These are phyloP conservation scores for Halcyon leucocephala DNA, from an alignment of 2,797 vertebrate genomes.

Conservation along the genomic window DNA sequence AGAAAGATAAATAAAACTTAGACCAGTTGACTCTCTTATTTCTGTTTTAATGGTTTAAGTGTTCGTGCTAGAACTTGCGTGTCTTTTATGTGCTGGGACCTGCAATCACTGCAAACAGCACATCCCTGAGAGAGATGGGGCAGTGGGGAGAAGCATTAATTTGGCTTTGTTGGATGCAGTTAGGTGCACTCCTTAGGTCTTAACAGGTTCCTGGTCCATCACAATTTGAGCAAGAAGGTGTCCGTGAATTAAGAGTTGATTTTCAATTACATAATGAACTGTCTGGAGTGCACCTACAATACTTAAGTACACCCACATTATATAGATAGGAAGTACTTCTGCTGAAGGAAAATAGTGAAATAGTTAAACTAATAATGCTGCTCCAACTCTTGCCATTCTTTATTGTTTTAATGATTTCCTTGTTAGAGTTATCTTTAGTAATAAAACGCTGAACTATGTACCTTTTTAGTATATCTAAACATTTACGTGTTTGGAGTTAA, in stretches of 20 bases:
- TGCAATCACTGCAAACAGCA: conserved; percentile 22
- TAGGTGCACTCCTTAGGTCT: not conserved
- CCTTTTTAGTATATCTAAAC: not conserved
- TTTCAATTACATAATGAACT: not conserved
- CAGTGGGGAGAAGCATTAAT: not conserved
- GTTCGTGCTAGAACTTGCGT: conserved; percentile 24
- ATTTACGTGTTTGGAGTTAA: not conserved
- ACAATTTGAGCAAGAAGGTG: not conserved
- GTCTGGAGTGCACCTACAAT: not conserved
- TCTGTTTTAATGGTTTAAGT: not conserved
- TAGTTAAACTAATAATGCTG: not conserved
- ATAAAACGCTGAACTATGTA: not conserved
- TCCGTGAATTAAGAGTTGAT: fast-evolving
- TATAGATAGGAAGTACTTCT: not conserved
- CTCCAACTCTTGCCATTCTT: not conserved
- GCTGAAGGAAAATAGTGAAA: not conserved
- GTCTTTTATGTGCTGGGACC: conserved; percentile 32
- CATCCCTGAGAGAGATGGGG: conserved; percentile 5
- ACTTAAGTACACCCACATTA: not conserved
- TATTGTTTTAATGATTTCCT: not conserved
- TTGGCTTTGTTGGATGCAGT: not conserved
- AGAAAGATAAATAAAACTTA: conserved; percentile 2
- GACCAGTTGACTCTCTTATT: conserved; percentile 10
- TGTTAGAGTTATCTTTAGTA: not conserved
- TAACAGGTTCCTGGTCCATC: not conserved